Percentiles rank a stretch among this genome's conserved stretches.
These are phyloP conservation scores for Caiman crocodilus DNA, from an alignment of 2,797 vertebrate genomes.

Conservation along the genomic window DNA sequence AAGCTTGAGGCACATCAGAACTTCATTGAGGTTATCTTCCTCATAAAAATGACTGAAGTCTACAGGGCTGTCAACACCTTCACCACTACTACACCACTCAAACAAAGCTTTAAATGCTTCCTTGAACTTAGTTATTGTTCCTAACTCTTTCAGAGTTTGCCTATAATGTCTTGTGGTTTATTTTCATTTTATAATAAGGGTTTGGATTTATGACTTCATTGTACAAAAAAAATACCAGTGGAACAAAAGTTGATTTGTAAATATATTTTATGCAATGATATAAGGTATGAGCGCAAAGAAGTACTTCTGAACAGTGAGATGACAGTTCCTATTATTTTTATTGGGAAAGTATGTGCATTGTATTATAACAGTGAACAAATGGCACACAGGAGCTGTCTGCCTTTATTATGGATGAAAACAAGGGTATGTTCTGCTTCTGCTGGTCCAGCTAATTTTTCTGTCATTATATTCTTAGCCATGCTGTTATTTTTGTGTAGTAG, in stretches of 20 bases:
- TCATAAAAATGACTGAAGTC: neutral
- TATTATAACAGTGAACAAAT: neutral
- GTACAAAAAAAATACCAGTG: neutral
- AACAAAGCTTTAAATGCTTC: neutral
- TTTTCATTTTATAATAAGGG: neutral
- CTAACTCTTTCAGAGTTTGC: neutral
- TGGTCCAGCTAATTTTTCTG: neutral
- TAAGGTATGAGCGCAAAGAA: neutral
- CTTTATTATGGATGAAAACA: neutral
- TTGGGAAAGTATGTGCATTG: neutral
- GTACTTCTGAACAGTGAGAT: neutral
- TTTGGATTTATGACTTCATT: neutral
- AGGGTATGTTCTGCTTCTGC: neutral
- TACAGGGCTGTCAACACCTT: neutral
- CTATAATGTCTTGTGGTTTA: neutral
- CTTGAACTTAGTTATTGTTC: neutral
- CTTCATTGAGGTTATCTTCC: neutral
- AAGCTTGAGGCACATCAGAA: neutral
- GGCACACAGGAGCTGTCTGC: neutral
- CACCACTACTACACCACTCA: too few species aligned
- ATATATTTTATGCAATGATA: too few species aligned
- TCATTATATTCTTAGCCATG: rapidly evolving
- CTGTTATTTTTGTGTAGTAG: neutral
- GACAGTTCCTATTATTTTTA: neutral
- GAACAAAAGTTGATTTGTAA: too few species aligned